A percentile compares a stretch with the other conserved stretches of the same genome.
Evolutionary conservation across 2,113 vertebrate species (phyloP).

Genomic region (Rhadina sibilatrix): DNA sequence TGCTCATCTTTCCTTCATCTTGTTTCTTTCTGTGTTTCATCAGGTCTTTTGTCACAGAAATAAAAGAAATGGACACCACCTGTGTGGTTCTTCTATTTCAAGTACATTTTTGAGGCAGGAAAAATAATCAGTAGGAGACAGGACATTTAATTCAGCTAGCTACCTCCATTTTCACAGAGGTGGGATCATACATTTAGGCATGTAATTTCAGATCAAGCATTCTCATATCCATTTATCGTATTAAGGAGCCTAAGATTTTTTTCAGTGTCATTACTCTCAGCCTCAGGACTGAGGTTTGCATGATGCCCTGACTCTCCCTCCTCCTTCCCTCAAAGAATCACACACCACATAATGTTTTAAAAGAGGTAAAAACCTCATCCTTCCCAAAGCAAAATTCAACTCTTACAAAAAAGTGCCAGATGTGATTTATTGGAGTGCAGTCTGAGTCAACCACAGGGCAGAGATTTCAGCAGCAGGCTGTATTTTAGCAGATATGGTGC

Average conservation of each 20-base stretch:
- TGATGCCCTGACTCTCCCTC: neutral
- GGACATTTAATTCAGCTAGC: neutral
- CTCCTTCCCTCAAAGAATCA: neutral
- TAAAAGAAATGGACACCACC: neutral
- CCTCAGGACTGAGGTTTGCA: neutral
- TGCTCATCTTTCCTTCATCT: neutral
- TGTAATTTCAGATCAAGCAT: neutral
- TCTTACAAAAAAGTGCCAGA: neutral
- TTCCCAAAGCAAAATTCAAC: neutral
- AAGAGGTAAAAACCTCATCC: neutral
- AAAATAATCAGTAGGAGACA: neutral
- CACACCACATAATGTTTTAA: neutral
- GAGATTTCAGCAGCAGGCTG: neutral
- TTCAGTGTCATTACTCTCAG: neutral
- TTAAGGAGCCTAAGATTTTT: neutral
- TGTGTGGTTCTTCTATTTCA: neutral
- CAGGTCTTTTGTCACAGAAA: neutral
- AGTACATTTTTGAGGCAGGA: neutral
- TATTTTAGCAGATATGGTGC: neutral
- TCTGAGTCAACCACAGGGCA: neutral
- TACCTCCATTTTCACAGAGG: neutral
- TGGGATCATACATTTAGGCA: neutral
- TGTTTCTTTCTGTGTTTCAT: neutral
- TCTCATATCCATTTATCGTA: neutral
- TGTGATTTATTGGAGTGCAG: neutral